Conservation (phyloP, 2,113 vertebrate species). For the Monarcha castaneiventris region DNA sequence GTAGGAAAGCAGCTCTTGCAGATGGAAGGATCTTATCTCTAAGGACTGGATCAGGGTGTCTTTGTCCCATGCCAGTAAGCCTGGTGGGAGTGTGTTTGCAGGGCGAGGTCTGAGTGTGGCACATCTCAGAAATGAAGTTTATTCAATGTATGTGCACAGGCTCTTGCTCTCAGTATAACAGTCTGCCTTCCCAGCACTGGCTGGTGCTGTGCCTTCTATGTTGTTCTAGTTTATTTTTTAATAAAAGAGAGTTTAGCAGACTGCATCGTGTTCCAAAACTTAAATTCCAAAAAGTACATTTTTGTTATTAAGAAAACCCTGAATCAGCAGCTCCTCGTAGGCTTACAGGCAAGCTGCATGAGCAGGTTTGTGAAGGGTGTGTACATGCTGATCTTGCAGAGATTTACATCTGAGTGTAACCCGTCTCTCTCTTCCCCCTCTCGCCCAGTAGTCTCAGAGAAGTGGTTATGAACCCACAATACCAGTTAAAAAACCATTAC, state of each 20-base stretch:
- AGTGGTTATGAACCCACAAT: background rate
- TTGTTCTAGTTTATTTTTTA: background rate
- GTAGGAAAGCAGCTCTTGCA: background rate
- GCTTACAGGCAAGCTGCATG: background rate
- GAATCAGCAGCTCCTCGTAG: background rate
- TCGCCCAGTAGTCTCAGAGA: background rate
- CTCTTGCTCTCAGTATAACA: background rate
- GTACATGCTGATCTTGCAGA: constrained; percentile 6
- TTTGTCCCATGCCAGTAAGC: background rate
- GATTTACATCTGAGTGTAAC: background rate
- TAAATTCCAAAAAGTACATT: background rate
- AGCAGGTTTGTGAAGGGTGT: constrained; percentile 16
- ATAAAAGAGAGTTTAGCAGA: background rate
- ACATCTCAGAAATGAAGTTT: background rate
- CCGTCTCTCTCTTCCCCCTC: background rate
- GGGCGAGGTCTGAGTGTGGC: background rate
- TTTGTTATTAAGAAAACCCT: background rate
- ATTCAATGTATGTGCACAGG: background rate
- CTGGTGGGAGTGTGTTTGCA: background rate
- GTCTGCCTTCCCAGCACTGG: background rate
- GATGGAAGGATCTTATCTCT: background rate
- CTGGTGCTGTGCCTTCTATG: background rate
- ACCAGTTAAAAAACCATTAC: background rate
- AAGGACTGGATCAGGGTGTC: background rate
- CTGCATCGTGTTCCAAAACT: background rate